A percentile compares a stretch with the other conserved stretches of the same genome.
phyloP scores from a whole-genome alignment of 2,113 vertebrate species.

The Neopipo cinnamomea region DNA sequence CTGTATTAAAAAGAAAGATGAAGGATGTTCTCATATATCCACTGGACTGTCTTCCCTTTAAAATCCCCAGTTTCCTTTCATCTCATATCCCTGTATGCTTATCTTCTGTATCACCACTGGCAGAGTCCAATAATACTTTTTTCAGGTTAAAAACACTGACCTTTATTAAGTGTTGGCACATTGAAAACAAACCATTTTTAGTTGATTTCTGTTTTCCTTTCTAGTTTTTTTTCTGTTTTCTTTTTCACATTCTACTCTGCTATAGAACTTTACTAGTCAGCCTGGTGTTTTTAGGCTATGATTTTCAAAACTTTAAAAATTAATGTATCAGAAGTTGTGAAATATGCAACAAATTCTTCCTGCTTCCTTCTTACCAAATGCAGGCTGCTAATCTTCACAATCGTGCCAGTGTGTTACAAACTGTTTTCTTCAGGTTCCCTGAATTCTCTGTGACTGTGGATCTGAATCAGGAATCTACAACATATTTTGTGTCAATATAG shows the following conservation, averaged over 20 bases:
- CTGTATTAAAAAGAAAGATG: not conserved
- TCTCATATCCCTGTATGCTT: not conserved
- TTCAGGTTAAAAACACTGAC: not conserved
- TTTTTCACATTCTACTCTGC: not conserved
- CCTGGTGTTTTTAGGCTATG: not conserved
- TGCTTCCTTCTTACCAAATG: not conserved
- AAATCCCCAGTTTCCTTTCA: not conserved
- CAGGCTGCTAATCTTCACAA: not conserved
- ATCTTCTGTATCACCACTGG: not conserved
- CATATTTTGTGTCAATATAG: not conserved
- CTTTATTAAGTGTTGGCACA: not conserved
- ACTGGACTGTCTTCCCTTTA: not conserved
- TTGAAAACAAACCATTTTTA: not conserved
- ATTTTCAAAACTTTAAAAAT: not conserved
- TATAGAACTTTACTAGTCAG: not conserved
- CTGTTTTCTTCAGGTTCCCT: not conserved
- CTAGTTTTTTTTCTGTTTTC: not conserved
- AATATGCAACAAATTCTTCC: not conserved
- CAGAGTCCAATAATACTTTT: not conserved
- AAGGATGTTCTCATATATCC: not conserved
- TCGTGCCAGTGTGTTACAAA: not conserved
- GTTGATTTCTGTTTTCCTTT: not conserved
- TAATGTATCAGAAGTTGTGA: not conserved
- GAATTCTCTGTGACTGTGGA: not conserved
- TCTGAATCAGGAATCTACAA: not conserved